These are phyloP conservation scores for Malurus elegans DNA, from an alignment of 2,113 vertebrate genomes.

Conservation along the genomic window DNA sequence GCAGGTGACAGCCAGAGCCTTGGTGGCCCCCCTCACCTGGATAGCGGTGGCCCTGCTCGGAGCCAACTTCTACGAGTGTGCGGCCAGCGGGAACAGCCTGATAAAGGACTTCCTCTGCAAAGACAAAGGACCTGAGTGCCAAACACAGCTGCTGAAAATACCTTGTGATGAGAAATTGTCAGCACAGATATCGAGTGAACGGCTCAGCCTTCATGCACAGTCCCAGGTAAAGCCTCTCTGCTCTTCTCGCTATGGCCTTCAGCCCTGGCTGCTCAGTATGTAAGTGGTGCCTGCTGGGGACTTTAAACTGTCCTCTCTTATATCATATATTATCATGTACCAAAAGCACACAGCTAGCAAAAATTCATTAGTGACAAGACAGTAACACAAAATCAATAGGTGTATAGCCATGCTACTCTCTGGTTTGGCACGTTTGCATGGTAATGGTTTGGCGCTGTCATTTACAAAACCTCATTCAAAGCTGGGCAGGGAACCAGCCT, in stretches of 20 bases:
- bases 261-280: not conserved
- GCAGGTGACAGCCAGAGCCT: not conserved
- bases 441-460: not conserved
- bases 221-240: constrained; percentile 72
- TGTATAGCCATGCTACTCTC: not conserved
- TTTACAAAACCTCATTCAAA: not conserved
- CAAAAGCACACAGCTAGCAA: fast-evolving
- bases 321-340: fast-evolving
- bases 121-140: not conserved
- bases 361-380: not conserved
- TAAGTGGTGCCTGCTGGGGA: not conserved
- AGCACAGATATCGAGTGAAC: not conserved
- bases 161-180: constrained; percentile 49
- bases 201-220: constrained; percentile 62
- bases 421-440: not conserved
- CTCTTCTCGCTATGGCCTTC: not conserved
- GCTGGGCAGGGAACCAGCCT: not conserved
- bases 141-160: not conserved
- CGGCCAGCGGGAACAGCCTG: constrained; percentile 37
- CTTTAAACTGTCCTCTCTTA: not conserved
- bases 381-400: not conserved
- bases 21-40: constrained; percentile 78
- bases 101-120: not conserved
- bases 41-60: constrained; percentile 75
- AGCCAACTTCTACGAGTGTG: constrained; percentile 74